A percentile compares a stretch with the other conserved stretches of the same genome.
These are phyloP conservation scores for Rhabdomys dilectus DNA, from an alignment of 2,113 vertebrate genomes.

Conservation along the genomic window DNA sequence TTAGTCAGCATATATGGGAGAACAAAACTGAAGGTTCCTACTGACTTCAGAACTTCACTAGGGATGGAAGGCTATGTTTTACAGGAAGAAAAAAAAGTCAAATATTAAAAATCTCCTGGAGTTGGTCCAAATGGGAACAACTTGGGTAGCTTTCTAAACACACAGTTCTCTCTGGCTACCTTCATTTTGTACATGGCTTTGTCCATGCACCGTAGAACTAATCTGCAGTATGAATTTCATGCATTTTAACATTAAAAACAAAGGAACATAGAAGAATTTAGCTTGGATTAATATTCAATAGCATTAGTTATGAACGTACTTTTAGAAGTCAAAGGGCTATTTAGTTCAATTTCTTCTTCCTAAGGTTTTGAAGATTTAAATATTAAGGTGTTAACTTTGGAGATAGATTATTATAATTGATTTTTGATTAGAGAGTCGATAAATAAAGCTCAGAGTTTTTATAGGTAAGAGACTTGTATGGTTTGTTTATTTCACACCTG, in stretches of 20 bases:
- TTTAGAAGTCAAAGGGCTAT: conserved; percentile 45
- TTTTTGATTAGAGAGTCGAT: neutral
- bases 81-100: neutral
- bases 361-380: conserved; percentile 61
- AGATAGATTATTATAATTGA: conserved; percentile 35
- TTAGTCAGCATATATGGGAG: neutral
- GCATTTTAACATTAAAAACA: conserved; percentile 53
- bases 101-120: neutral
- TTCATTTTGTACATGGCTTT: neutral
- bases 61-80: neutral
- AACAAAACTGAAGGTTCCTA: conserved; percentile 10
- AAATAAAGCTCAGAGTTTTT: conserved; percentile 26
- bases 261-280: neutral
- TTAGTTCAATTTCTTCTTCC: conserved; percentile 51
- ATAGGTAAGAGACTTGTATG: neutral
- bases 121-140: neutral
- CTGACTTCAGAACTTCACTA: conserved; percentile 34
- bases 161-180: neutral
- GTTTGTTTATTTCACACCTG: conserved; percentile 2
- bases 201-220: neutral
- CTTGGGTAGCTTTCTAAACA: neutral
- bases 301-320: neutral
- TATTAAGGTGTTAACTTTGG: conserved; percentile 41
- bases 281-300: conserved; percentile 21
- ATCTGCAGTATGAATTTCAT: conserved; percentile 4